Evolutionary conservation across 2,797 vertebrate species (phyloP).

Genomic region (Enteromius anoplus): DNA sequence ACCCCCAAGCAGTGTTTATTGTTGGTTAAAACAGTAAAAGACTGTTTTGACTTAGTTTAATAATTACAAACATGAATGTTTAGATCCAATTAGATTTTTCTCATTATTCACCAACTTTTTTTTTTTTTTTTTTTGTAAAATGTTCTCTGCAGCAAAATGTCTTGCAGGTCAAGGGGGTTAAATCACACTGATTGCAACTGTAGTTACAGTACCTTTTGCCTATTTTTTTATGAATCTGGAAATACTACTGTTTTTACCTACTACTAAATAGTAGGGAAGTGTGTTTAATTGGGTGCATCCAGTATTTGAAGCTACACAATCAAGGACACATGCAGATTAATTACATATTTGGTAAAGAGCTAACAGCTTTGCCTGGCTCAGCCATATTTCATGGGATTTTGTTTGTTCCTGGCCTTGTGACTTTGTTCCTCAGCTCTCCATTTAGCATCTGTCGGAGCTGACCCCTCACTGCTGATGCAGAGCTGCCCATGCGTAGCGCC

Average conservation of each 20-base stretch:
- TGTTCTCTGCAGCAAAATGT: no score
- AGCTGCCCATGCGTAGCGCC: constrained; percentile 47
- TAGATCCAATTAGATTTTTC: neutral
- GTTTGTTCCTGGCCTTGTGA: constrained; percentile 62
- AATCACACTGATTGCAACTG: neutral
- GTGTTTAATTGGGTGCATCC: neutral
- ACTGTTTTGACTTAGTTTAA: neutral
- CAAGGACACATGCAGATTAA: constrained; percentile 43
- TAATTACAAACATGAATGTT: neutral
- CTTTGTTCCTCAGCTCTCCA: constrained; percentile 56
- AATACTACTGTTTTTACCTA: neutral
- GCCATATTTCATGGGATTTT: constrained; percentile 49
- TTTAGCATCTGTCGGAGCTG: constrained; percentile 60
- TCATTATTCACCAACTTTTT: neutral
- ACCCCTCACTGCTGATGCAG: constrained; percentile 59
- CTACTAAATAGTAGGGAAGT: neutral
- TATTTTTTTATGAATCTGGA: neutral
- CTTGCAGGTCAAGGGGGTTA: neutral
- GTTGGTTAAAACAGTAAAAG: neutral
- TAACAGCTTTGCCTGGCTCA: constrained; percentile 27
- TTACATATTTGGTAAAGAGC: constrained; percentile 36
- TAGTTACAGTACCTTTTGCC: neutral
- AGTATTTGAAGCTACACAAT: constrained; percentile 12
- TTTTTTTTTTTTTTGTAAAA: neutral
- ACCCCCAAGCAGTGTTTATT: neutral